Evolutionary conservation across 2,888 invertebrate species (phyloP), one percentile per base, ranked within the genome.

Genomic region (Sthenelais limicola): DNA sequence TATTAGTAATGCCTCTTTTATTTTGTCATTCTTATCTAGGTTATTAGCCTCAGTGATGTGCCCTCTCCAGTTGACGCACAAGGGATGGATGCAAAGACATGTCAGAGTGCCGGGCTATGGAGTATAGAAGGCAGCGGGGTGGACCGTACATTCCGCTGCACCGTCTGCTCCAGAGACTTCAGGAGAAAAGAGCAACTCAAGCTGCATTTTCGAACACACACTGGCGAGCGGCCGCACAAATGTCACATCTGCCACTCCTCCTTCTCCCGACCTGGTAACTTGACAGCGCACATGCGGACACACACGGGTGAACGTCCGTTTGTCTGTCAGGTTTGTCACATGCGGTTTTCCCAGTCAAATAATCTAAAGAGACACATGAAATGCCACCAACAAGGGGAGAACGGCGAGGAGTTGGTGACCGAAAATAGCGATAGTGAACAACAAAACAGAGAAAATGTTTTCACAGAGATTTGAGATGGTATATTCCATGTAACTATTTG

Each of bases 241-340:
- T 67, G 67, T n/a, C 67, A 24, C 26, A 30, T 67, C 47, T 67
- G 67, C 32, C 43, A 30, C 1, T 32, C 47, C 28, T 43, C 47
- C 18, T 67, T 67, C 67, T 43, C 67, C 7, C 26, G 47, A 18
- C 48, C 67, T 26, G 67, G 67, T 1, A 43, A 67, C 30, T 48
- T 67, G 28, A 67, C 32, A 21, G 48, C 67, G 9, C 67, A 67
- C 67, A 67, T 67, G 67, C 47, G 67, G 38, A 67, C 47, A n/a
- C 67, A 67, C 67, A 67, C 67, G 30, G 67, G 67, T 7, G 67
- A 67, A 30, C 47, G 67, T 9, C 67, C 67, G 26, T 67, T 67
- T 26, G 67, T 67, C 24, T 67, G 67, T 30, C 47, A 43, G 30
- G 48, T 48, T 1, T 67, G 67, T 26, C 47, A 48, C 48, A 43